Evolutionary conservation across 2,797 vertebrate species (phyloP), one percentile per base, ranked within the genome.

Genomic region (Melanitta fusca): DNA sequence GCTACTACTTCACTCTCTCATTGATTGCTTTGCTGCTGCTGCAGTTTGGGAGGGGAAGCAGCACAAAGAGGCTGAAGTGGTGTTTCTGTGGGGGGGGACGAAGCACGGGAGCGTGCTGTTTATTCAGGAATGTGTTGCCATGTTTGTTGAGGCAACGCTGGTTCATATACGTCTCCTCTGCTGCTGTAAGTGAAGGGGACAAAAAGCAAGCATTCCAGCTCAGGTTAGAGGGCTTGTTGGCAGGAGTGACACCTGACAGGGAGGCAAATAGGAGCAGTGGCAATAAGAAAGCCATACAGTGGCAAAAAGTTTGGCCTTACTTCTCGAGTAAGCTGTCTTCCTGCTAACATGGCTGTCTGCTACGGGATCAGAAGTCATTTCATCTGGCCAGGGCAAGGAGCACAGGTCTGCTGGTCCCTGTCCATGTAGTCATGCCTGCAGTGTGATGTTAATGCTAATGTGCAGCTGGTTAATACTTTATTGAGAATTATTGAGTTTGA

Each of bases 61-160:
- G 70, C 82, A 85, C 93, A 96, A 96, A 96, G 88, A 75, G 93
- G 90, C 79, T 89, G 88, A 96, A 95, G 75, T 71, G 85, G 79
- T 30, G 0, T 89, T 95, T 97, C 75, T 94, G 12, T 88, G 90
- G 64, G 80, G 94, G 72, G 77, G 61, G 84, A 30, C 0, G 10
- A 91, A 91, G 71, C 7, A 3, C 73, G 68, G 38, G 82, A 85
- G 47, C 27, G 57, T 62, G 77, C 85, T 96, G 56, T 91, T 91
- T 92, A 57, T 87, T 93, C 93, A 88, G 85, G 93, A 78, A 94
- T 77, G 56, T 80, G 60, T 69, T 94, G 82, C 80, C 36, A 32
- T 54, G 41, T 92, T 91, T 86, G 39, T 89, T 62, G 58, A 85
- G 80, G 25, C 64, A 61, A 11, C 6, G 1, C 45, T 75, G 64